phyloP scores from a whole-genome alignment of 2,888 invertebrate genomes.

The Athripsodes cinereus region DNA sequence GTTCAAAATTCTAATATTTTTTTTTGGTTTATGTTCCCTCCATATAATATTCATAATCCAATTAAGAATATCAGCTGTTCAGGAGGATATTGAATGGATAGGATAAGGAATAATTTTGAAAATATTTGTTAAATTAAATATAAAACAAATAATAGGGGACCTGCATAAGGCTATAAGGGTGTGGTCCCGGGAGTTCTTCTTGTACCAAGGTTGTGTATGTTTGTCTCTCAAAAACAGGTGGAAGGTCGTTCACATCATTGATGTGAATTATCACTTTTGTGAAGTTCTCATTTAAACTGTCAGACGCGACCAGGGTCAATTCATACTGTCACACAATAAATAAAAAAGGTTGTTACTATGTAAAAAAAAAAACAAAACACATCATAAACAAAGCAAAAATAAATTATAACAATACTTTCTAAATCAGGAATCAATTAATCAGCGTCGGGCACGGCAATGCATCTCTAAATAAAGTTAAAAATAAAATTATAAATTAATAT shows the following conservation, averaged over 20 bases:
- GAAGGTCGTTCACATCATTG: constrained; percentile 84
- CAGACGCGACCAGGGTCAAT: constrained; percentile 82
- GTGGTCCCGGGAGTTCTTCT: constrained; percentile 68
- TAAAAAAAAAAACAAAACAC: not conserved
- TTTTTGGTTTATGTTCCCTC: too few relatives aligned
- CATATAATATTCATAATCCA: too few relatives aligned
- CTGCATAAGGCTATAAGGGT: constrained; percentile 66
- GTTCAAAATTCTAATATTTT: too few relatives aligned
- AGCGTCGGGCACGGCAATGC: not conserved
- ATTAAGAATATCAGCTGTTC: too few relatives aligned
- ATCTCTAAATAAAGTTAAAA: constrained; percentile 5
- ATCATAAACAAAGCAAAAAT: not conserved
- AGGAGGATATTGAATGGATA: too few relatives aligned
- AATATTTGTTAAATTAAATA: constrained; percentile 28
- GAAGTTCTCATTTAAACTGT: constrained; percentile 84
- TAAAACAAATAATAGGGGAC: constrained; percentile 44
- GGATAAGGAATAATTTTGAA: not conserved
- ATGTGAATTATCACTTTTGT: constrained; percentile 77
- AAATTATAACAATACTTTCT: not conserved
- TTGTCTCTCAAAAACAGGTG: constrained; percentile 71
- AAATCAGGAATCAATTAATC: not conserved
- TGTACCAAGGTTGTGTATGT: constrained; percentile 66
- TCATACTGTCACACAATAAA: constrained; percentile 62
- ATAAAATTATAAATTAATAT: too few relatives aligned
- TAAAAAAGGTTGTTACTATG: not conserved